phyloP scores from a whole-genome alignment of 2,113 vertebrate genomes.

The Addax nasomaculatus region DNA sequence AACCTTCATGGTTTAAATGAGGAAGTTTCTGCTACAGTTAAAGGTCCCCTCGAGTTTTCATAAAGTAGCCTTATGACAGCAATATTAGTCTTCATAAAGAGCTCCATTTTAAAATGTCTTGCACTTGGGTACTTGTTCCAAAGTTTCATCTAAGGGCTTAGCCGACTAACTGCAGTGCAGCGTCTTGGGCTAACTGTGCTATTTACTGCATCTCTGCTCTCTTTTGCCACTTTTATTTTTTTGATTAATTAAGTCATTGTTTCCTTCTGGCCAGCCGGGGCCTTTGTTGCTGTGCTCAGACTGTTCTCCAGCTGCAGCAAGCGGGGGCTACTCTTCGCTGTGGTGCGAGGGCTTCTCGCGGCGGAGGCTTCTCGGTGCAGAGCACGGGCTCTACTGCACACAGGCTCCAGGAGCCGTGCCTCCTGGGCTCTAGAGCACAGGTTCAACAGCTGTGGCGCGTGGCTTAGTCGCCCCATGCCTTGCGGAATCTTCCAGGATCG shows the following conservation, averaged over 20 bases:
- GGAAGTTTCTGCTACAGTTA: conserved; percentile 50
- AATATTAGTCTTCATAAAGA: conserved; percentile 66
- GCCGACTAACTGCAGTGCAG: not conserved
- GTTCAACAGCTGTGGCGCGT: accelerated
- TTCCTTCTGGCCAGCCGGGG: not conserved
- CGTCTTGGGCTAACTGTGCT: not conserved
- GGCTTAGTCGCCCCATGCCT: not conserved
- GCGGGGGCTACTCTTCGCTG: not conserved
- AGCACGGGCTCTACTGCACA: accelerated
- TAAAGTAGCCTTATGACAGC: conserved; percentile 56
- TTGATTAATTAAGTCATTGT: not conserved
- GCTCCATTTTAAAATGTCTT: conserved; percentile 36
- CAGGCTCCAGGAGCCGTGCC: not conserved
- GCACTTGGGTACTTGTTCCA: not conserved
- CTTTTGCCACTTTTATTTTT: not conserved
- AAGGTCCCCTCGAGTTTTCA: conserved; percentile 54
- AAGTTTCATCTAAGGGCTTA: not conserved
- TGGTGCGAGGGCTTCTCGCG: accelerated
- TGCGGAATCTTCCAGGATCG: not conserved
- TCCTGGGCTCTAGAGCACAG: not conserved
- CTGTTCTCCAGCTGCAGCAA: not conserved
- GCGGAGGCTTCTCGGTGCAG: accelerated
- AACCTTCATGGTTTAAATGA: conserved; percentile 66
- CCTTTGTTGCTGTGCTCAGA: not conserved
- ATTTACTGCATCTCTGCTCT: not conserved